Percentiles rank a stretch among this genome's conserved stretches.
Conservation (phyloP, 2,113 vertebrate genomes). For the Asarcornis scutulata region DNA sequence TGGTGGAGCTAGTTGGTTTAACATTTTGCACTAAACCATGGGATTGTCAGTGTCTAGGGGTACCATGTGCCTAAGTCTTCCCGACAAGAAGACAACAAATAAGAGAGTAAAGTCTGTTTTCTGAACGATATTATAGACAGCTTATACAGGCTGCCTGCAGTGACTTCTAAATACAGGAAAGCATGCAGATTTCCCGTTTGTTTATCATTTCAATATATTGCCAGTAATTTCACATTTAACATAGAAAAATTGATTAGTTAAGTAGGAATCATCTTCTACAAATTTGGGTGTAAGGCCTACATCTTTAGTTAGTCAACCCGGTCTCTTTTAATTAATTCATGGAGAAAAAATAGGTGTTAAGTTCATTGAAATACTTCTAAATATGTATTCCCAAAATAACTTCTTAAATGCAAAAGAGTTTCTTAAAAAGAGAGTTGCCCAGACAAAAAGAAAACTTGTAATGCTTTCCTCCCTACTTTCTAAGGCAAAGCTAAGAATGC, state of each 20-base stretch:
- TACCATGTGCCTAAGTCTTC: not conserved
- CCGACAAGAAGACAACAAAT: not conserved
- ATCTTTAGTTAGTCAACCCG: not conserved
- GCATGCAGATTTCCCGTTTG: too few relatives aligned
- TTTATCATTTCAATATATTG: not conserved
- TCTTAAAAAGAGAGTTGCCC: not conserved
- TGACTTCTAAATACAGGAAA: not conserved
- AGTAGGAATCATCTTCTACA: not conserved
- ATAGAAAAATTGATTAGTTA: not conserved
- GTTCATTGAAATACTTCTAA: not conserved
- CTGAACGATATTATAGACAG: fast-evolving
- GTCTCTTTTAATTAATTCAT: not conserved
- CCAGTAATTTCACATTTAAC: not conserved
- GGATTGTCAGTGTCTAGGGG: fast-evolving
- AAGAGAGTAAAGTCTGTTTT: not conserved
- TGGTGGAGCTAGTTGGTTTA: not conserved
- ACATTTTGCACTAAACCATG: not conserved
- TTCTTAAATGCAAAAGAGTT: fast-evolving
- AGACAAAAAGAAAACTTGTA: fast-evolving
- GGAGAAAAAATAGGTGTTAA: not conserved
- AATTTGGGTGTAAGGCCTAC: not conserved
- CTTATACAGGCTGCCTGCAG: not conserved
- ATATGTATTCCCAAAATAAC: not conserved
- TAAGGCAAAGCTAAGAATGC: not conserved
- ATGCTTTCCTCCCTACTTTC: not conserved